A percentile compares a stretch with the other conserved stretches of the same genome.
Conservation (phyloP, 2,113 vertebrate genomes). For the Ammodytes marinus region DNA sequence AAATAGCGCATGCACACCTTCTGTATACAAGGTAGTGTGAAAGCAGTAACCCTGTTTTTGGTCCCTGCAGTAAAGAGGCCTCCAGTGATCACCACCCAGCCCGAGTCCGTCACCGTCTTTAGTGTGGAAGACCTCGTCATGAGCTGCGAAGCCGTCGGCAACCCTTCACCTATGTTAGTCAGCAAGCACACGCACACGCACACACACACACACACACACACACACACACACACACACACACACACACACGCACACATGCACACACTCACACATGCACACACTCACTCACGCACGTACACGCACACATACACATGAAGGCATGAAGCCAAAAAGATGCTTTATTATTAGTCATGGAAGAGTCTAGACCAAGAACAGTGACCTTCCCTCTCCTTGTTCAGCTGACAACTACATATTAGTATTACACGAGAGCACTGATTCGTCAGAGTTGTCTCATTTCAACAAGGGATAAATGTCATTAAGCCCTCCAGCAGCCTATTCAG, state of each 20-base stretch:
- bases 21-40: slow-evolving; percentile 10
- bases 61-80: slow-evolving; percentile 73
- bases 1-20: neutral
- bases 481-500: slow-evolving; percentile 64
- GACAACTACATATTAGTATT: slow-evolving; percentile 69
- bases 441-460: slow-evolving; percentile 62
- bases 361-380: slow-evolving; percentile 46
- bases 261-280: too few species aligned
- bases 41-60: slow-evolving; percentile 24
- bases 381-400: slow-evolving; percentile 66
- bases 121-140: slow-evolving; percentile 77
- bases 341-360: slow-evolving; percentile 13
- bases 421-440: slow-evolving; percentile 63
- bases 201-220: slow-evolving; percentile 12
- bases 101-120: slow-evolving; percentile 77
- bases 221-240: slow-evolving; percentile 1
- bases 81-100: slow-evolving; percentile 76
- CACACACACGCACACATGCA: slow-evolving; percentile 11
- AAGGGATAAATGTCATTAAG: slow-evolving; percentile 75
- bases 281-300: neutral
- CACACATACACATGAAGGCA: neutral
- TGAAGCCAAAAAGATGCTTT: neutral
- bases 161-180: slow-evolving; percentile 76
- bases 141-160: slow-evolving; percentile 77
- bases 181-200: slow-evolving; percentile 16